phyloP scores from a whole-genome alignment of 1,140 invertebrate genomes.

The Calosoma granatense region DNA sequence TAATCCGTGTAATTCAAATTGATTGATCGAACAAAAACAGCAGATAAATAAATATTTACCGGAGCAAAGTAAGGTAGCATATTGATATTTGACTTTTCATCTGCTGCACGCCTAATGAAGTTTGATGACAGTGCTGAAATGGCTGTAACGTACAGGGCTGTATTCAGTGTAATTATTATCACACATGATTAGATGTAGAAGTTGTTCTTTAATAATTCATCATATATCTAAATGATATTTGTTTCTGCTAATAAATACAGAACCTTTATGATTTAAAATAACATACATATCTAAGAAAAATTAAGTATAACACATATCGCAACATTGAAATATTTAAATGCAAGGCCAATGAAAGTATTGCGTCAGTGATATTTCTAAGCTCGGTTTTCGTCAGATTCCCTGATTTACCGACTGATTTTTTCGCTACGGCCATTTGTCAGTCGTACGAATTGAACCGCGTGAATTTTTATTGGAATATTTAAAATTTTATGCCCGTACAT shows the following conservation, averaged over 20 bases:
- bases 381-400: no score
- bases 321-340: no score
- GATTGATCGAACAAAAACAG: not conserved
- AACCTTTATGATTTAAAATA: no score
- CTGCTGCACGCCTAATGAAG: not conserved
- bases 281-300: no score
- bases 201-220: no score
- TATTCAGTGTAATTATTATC: no score
- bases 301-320: no score
- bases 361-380: no score
- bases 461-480: slow-evolving; percentile 4
- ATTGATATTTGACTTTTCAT: not conserved
- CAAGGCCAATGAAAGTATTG: no score
- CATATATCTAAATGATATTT: no score
- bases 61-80: not conserved
- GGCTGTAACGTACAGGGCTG: not conserved
- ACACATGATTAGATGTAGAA: no score
- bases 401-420: not conserved
- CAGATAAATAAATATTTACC: not conserved
- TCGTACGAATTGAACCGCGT: not conserved
- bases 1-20: not conserved
- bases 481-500: not conserved
- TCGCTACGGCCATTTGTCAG: not conserved
- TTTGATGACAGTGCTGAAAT: not conserved
- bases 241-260: no score